phyloP scores from a whole-genome alignment of 1,140 invertebrate genomes.

The Panagrolaimus sp. region DNA sequence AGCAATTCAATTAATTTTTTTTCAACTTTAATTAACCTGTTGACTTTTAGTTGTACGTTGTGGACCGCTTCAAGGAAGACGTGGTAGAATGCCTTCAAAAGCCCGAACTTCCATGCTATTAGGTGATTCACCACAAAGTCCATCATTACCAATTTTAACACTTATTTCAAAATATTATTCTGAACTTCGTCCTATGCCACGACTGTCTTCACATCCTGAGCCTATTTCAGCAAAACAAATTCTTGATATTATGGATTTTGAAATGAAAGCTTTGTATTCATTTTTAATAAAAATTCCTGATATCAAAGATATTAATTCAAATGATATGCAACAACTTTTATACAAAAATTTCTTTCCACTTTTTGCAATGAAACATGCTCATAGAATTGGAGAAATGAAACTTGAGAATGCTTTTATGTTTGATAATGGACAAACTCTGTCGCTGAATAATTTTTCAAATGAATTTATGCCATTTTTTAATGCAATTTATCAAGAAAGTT shows the following conservation, averaged over 20 bases:
- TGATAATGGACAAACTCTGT: conserved; percentile 37
- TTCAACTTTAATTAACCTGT: too few relatives aligned
- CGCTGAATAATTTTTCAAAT: conserved; percentile 31
- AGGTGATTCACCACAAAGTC: conserved; percentile 49
- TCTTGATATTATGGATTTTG: conserved; percentile 38
- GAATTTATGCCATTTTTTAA: conserved; percentile 43
- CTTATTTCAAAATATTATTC: conserved; percentile 46
- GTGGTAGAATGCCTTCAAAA: conserved; percentile 91
- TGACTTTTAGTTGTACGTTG: conserved; percentile 71
- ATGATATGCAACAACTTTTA: conserved; percentile 38
- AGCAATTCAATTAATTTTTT: too few relatives aligned
- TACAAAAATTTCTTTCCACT: conserved; percentile 54
- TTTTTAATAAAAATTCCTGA: conserved; percentile 48
- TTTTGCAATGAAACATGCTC: conserved; percentile 44
- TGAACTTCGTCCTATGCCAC: conserved; percentile 27
- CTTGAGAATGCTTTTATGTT: conserved; percentile 40
- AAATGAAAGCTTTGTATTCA: conserved; percentile 30
- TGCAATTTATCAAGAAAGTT: conserved; percentile 28
- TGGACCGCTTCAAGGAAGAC: conserved; percentile 87
- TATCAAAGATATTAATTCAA: conserved; percentile 34
- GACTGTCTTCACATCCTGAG: conserved; percentile 9
- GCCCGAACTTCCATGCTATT: conserved; percentile 67
- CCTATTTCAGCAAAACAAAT: conserved; percentile 22
- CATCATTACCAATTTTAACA: conserved; percentile 52
- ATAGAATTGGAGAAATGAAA: conserved; percentile 31